phyloP scores from a whole-genome alignment of 37 sponge, comb jelly and placozoan species.

The Agelas oroides region DNA sequence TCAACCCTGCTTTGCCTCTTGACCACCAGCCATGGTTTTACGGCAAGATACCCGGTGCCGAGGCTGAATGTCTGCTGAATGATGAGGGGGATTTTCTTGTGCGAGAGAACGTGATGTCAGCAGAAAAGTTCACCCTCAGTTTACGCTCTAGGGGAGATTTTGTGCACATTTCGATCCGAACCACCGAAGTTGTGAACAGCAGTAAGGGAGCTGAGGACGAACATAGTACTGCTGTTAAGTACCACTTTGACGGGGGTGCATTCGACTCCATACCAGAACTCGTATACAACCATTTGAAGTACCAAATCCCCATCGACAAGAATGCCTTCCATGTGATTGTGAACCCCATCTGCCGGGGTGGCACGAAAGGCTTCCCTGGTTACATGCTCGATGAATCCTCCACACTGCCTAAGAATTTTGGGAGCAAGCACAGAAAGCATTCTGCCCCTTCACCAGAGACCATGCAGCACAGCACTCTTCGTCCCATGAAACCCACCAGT shows the following conservation, averaged over 20 bases:
- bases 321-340: conserved; percentile 37
- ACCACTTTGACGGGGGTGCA: conserved; percentile 79
- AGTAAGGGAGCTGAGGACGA: conserved; percentile 2
- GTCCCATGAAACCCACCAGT: neutral
- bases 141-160: conserved; percentile 43
- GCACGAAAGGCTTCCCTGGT: neutral
- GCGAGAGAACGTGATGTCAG: conserved; percentile 60
- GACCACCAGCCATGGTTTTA: conserved; percentile 87
- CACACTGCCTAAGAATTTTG: conserved; percentile 46
- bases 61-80: conserved; percentile 61
- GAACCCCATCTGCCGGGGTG: conserved; percentile 55
- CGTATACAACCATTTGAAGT: conserved; percentile 71
- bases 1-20: conserved; percentile 47
- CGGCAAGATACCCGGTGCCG: conserved; percentile 53
- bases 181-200: conserved; percentile 46
- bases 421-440: conserved; percentile 3
- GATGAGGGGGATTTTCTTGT: conserved; percentile 88
- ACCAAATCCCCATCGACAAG: conserved; percentile 70
- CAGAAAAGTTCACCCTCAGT: conserved; percentile 62
- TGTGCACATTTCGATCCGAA: conserved; percentile 63
- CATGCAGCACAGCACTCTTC: neutral
- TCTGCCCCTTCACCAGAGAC: neutral
- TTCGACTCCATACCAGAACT: conserved; percentile 85
- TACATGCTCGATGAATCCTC: too few relatives aligned
- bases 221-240: conserved; percentile 41